Evolutionary conservation across 2,113 vertebrate species (phyloP).

Genomic region (Callopanchax toddi): DNA sequence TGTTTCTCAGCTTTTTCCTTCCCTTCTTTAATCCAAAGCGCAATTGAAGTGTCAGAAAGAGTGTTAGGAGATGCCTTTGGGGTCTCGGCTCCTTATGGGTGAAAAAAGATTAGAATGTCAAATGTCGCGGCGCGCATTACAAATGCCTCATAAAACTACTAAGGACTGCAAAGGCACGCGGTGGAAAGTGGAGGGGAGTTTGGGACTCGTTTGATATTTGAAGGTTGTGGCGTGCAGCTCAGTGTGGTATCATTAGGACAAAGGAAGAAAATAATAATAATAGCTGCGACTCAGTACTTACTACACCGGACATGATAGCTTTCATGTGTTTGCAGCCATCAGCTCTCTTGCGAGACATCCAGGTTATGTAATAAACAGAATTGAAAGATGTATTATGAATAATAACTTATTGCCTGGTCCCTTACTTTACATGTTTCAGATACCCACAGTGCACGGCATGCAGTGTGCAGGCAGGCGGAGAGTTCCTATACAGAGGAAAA

Average conservation of each 20-base stretch:
- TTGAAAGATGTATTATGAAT: conserved; percentile 24
- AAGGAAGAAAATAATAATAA: background rate
- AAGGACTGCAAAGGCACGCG: conserved; percentile 17
- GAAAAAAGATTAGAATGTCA: conserved; percentile 61
- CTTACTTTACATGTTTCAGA: conserved; percentile 23
- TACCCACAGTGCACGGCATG: conserved; percentile 12
- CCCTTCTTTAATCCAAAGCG: conserved; percentile 32
- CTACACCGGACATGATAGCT: conserved; percentile 6
- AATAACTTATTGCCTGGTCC: conserved; percentile 8
- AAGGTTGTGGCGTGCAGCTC: conserved; percentile 13
- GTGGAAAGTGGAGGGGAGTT: conserved; percentile 1
- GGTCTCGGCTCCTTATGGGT: conserved; percentile 50
- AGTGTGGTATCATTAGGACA: conserved; percentile 9
- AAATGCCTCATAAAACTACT: conserved; percentile 39
- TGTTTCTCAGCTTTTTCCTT: conserved; percentile 27
- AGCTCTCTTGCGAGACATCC: conserved; percentile 10
- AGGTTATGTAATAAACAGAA: conserved; percentile 19
- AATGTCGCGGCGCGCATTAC: conserved; percentile 50
- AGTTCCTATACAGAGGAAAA: conserved; percentile 40
- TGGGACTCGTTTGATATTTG: conserved; percentile 24
- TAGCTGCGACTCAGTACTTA: conserved; percentile 10
- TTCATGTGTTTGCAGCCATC: conserved; percentile 17
- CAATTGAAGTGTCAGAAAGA: conserved; percentile 53
- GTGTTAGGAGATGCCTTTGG: conserved; percentile 55
- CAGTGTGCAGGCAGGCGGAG: conserved; percentile 20